Conservation (phyloP, 2,113 vertebrate species). For the Tichodroma muraria region DNA sequence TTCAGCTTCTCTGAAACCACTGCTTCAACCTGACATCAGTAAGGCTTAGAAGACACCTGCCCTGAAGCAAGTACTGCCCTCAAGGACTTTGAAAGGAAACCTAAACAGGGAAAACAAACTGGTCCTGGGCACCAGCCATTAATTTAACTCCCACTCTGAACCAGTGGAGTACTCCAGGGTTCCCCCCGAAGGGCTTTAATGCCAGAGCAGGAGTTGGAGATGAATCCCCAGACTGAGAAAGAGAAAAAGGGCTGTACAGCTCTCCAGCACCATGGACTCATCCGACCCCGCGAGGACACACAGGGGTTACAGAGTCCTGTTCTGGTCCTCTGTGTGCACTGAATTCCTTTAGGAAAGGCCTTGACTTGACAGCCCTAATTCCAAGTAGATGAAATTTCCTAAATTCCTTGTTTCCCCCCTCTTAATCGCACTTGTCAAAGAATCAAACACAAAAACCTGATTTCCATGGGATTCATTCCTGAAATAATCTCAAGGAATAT, state of each 20-base stretch:
- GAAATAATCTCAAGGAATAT: not conserved
- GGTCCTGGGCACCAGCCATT: not conserved
- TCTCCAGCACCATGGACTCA: not conserved
- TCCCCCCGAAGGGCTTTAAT: not conserved
- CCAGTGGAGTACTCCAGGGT: not conserved
- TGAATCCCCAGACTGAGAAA: not conserved
- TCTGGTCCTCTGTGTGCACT: not conserved
- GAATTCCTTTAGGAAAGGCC: not conserved
- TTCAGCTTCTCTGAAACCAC: not conserved
- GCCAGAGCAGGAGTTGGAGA: not conserved
- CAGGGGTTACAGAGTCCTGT: fast-evolving
- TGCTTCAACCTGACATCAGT: not conserved
- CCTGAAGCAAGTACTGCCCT: not conserved
- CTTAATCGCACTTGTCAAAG: not conserved
- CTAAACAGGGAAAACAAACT: not conserved
- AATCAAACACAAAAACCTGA: not conserved
- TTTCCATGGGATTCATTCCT: not conserved
- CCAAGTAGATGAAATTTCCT: not conserved
- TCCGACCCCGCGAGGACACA: not conserved
- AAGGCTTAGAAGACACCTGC: not conserved
- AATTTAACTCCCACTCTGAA: not conserved
- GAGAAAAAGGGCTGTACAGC: not conserved
- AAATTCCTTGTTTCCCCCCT: not conserved
- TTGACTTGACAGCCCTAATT: not conserved
- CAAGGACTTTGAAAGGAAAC: not conserved